Evolutionary conservation across 2,888 invertebrate species (phyloP), one percentile per base, ranked within the genome.

Genomic region (Empis stercorea): DNA sequence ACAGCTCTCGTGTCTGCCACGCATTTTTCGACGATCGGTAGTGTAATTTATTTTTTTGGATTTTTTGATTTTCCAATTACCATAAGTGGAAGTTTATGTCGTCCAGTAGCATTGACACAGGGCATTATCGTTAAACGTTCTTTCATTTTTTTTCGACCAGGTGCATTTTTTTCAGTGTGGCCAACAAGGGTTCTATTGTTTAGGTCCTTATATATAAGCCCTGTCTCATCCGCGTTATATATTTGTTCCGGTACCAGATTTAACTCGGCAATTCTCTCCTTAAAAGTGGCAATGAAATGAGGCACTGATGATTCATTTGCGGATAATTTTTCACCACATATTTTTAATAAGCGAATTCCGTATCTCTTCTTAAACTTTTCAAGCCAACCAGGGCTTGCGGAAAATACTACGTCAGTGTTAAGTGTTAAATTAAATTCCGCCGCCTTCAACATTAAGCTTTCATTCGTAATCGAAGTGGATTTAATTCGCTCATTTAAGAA

Each of bases 51-150:
- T 10, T 13, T n/a, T n/a, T 10, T 10, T 9, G 34, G 34, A 15
- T 37, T 37, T 37, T 37, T 37, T 3, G 16, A 14, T n/a, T 37
- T 37, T 37, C 16, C 37, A 37, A 37, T 37, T 15, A 37, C 14
- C 51, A 51, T 5, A 11, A 51, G 47, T 38, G 38, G 46, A 6
- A 56, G 27, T 49, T 57, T 56, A 47, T 57, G 54, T 23, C 45
- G 37, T 16, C 55, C 56, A 17, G 51, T 48, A 27, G 51, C 52
- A 48, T 57, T 56, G 10, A 49, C 43, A 41, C 57, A 56, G 11
- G 51, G 45, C 13, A 56, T 37, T 40, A 57, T 51, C 13, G 47
- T 52, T 36, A 55, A 20, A 40, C 52, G 44, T 44, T 58, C 51
- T 27, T 52, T 52, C n/a, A 39, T 45, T 15, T 32, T 16, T 34